These are phyloP conservation scores for cattle (Bos taurus) DNA, from an alignment of 2,113 vertebrate genomes.

Conservation along the genomic window ARS-UCD2.0 NC_037343.1:71942501-71943000, in stretches of 20 bases:
- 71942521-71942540: not conserved
- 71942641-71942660: not conserved
- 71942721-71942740: not conserved
- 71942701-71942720: fast-evolving
- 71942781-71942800: not conserved
- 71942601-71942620: not conserved
- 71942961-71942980: too few species aligned
- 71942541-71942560: not conserved
- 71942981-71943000: too few species aligned
- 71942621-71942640: not conserved
- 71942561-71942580: not conserved
- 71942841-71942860: not conserved
- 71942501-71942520: not conserved
- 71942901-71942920: too few species aligned
- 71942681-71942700: not conserved
- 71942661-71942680: not conserved
- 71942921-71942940: too few species aligned
- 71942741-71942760: not conserved
- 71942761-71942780: not conserved
- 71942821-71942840: not conserved
- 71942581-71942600: not conserved
- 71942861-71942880: too few species aligned
- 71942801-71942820: not conserved
- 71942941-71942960: too few species aligned
- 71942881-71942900: too few species aligned